Percentiles rank a stretch among this genome's conserved stretches.
Conservation (phyloP, 2,113 vertebrate genomes). For the Glaucidium brasilianum region DNA sequence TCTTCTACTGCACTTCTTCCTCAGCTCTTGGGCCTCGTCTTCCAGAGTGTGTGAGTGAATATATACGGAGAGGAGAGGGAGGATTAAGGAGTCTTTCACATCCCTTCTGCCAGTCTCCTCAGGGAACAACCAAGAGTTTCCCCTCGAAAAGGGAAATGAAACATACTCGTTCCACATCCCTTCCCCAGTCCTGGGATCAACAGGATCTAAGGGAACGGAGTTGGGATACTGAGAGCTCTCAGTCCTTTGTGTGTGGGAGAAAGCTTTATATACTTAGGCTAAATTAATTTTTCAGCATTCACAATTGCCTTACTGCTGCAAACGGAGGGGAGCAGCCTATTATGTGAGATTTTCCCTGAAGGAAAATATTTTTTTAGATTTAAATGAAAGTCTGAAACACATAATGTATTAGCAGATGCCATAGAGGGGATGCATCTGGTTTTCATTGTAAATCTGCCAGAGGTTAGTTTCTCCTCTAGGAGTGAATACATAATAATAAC, state of each 20-base stretch:
- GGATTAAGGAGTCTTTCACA: neutral
- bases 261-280: neutral
- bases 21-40: neutral
- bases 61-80: accelerated
- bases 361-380: neutral
- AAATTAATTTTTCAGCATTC: neutral
- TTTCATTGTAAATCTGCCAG: conserved; percentile 27
- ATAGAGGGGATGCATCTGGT: conserved; percentile 26
- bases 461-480: conserved; percentile 11
- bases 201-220: neutral
- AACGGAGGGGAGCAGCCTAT: neutral
- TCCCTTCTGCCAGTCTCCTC: neutral
- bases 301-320: neutral
- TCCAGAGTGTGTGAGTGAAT: neutral
- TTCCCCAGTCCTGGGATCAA: neutral
- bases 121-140: neutral
- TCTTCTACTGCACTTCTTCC: neutral
- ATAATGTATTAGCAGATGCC: conserved; percentile 3
- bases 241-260: neutral
- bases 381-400: conserved; percentile 16
- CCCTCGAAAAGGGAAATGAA: neutral
- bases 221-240: neutral
- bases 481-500: conserved; percentile 6
- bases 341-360: conserved; percentile 20
- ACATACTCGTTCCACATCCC: neutral